Percentiles rank a stretch among this genome's conserved stretches.
Conservation (phyloP, 2,113 vertebrate species). For the Pavo muticus region DNA sequence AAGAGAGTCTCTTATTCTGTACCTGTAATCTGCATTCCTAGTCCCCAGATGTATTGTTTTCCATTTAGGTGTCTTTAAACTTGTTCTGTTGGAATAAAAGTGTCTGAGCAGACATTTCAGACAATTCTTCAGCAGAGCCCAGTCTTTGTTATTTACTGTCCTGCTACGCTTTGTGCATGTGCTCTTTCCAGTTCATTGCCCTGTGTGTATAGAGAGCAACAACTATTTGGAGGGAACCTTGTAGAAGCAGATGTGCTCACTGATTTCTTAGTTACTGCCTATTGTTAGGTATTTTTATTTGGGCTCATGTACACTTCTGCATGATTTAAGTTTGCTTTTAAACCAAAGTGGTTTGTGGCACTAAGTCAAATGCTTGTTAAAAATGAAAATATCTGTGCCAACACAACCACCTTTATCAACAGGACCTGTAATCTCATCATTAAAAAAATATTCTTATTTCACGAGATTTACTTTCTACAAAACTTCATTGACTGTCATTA, state of each 20-base stretch:
- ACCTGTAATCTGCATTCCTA: background rate
- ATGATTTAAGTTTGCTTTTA: background rate
- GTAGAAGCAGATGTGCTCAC: background rate
- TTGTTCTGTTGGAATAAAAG: background rate
- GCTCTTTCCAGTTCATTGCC: background rate
- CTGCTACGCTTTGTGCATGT: background rate
- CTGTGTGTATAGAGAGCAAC: background rate
- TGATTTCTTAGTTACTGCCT: background rate
- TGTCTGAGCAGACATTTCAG: background rate
- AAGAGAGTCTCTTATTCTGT: background rate
- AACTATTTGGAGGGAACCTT: background rate
- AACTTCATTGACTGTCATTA: background rate
- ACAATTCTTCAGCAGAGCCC: background rate
- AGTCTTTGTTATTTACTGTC: background rate
- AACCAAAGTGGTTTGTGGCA: background rate
- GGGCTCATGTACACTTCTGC: background rate
- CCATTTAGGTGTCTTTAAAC: background rate
- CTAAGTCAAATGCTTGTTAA: background rate
- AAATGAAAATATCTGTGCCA: background rate
- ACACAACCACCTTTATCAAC: background rate
- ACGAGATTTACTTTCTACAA: slow-evolving; percentile 3
- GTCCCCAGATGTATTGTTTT: background rate
- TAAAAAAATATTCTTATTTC: background rate
- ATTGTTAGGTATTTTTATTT: background rate
- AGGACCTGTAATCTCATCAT: background rate